phyloP scores from a whole-genome alignment of 2,797 vertebrate genomes.

The Pseudocheirus occidentalis region DNA sequence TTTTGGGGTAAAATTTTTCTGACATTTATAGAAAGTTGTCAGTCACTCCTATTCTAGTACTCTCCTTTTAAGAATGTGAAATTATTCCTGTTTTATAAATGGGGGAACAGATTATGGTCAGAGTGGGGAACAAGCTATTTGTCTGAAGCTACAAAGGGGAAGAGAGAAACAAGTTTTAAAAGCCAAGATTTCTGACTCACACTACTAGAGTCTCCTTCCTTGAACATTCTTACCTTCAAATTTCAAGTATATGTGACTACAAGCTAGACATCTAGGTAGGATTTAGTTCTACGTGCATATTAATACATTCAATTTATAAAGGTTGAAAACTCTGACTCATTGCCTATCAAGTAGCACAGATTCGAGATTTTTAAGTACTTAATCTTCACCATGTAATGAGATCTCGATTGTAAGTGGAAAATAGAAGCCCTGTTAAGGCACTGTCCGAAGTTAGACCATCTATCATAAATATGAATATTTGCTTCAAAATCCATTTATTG shows the following conservation, averaged over 20 bases:
- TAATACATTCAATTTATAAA: constrained; percentile 70
- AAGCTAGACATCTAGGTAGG: constrained; percentile 59
- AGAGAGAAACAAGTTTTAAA: not conserved
- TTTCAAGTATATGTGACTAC: constrained; percentile 49
- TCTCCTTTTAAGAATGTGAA: constrained; percentile 58
- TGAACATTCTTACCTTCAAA: constrained; percentile 23
- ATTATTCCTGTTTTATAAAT: constrained; percentile 31
- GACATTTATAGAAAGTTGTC: constrained; percentile 66
- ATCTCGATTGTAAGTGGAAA: constrained; percentile 63
- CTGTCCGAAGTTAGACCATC: constrained; percentile 56
- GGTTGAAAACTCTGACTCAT: constrained; percentile 72
- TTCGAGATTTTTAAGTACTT: constrained; percentile 74
- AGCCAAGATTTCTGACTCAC: constrained; percentile 5
- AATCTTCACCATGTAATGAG: constrained; percentile 72
- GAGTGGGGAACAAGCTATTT: constrained; percentile 29
- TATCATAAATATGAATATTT: not conserved
- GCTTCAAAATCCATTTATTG: constrained; percentile 18
- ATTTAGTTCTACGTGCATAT: constrained; percentile 60
- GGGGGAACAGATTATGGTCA: not conserved
- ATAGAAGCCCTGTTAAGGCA: constrained; percentile 53
- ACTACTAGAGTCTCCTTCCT: not conserved
- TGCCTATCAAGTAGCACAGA: constrained; percentile 68
- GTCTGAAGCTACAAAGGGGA: not conserved
- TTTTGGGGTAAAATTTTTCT: constrained; percentile 51
- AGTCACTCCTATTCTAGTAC: constrained; percentile 66